phyloP scores from a whole-genome alignment of 2,888 invertebrate species.

The Himalopsyche japonica region DNA sequence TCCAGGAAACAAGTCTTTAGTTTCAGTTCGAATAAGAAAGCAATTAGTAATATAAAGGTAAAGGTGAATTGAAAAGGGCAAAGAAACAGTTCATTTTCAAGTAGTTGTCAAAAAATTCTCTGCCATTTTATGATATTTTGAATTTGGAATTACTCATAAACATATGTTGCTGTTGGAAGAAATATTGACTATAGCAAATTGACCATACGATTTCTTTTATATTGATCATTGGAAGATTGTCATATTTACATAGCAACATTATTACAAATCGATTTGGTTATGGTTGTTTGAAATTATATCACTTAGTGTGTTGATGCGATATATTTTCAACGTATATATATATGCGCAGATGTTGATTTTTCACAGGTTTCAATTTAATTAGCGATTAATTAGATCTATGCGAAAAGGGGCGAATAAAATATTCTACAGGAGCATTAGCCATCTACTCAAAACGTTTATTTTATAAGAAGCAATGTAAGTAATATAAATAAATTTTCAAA shows the following conservation, averaged over 20 bases:
- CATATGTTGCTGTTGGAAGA: background rate
- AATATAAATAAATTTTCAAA: no score
- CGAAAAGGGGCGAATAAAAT: background rate
- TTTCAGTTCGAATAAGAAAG: no score
- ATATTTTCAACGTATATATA: background rate
- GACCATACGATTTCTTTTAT: background rate
- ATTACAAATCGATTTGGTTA: background rate
- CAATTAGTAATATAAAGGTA: no score
- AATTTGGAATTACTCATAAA: background rate
- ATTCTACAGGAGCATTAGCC: no score
- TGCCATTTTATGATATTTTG: background rate
- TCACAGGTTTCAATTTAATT: background rate
- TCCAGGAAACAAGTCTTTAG: no score
- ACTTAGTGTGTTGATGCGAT: background rate
- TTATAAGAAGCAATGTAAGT: no score
- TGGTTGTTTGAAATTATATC: background rate
- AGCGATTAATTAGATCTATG: background rate
- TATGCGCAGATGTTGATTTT: background rate
- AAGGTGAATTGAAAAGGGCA: no score
- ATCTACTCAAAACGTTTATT: no score
- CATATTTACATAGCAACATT: background rate
- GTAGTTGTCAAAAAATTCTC: no score
- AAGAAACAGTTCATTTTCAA: no score
- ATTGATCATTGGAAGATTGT: background rate
- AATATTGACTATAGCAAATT: background rate